Evolutionary conservation across 2,797 vertebrate species (phyloP).

Genomic region (Gila robusta): DNA sequence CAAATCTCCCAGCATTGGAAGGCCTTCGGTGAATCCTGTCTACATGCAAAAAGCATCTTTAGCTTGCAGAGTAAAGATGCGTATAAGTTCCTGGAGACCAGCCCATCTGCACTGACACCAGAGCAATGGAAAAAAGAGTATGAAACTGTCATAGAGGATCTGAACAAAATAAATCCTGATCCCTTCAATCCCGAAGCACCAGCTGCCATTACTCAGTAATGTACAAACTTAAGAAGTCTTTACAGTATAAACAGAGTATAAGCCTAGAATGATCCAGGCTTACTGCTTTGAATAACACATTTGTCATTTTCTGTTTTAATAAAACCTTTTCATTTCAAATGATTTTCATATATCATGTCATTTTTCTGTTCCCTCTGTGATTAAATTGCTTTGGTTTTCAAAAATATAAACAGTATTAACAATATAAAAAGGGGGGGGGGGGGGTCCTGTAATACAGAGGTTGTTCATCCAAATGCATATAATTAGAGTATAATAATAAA

Average conservation of each 20-base stretch:
- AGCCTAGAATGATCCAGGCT: not conserved
- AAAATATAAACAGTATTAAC: not conserved
- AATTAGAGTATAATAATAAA: not conserved
- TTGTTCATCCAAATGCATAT: not conserved
- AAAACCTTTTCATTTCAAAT: not conserved
- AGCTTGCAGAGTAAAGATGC: not conserved
- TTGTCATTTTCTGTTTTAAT: not conserved
- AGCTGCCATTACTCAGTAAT: not conserved
- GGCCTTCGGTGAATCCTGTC: not conserved
- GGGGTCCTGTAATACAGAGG: not conserved
- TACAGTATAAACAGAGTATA: not conserved
- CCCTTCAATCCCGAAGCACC: accelerated
- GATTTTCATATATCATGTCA: not conserved
- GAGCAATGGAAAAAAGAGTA: slow-evolving; percentile 1
- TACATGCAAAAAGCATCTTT: not conserved
- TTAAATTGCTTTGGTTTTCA: not conserved
- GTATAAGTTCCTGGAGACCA: slow-evolving; percentile 39
- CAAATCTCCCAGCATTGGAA: slow-evolving; percentile 9
- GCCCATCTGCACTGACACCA: slow-evolving; percentile 11
- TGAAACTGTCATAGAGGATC: not conserved
- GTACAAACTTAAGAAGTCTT: not conserved
- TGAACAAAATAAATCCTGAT: not conserved
- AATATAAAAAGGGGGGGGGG: too few relatives aligned
- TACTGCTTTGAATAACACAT: not conserved
- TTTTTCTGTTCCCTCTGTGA: not conserved